Base-by-base conservation (phyloP, 2,888 invertebrate genomes). In the Sussaba pulchella region DNA sequence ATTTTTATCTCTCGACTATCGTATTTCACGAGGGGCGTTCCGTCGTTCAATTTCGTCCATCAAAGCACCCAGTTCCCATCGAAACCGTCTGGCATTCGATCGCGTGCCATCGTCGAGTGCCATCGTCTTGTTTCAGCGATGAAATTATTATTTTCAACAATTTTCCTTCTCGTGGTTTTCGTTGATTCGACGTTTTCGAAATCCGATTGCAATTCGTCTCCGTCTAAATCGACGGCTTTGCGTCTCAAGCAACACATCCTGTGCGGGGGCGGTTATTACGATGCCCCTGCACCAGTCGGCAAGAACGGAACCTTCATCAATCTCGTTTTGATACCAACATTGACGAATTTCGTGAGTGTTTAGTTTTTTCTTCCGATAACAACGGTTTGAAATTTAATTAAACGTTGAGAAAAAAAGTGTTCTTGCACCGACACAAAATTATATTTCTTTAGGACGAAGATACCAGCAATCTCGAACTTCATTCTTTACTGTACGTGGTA, bases 391-490 rank as follows among this genome's bases (percentile, higher is more conserved):
- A n/a, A n/a, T n/a, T n/a, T n/a, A n/a, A n/a, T n/a, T n/a, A n/a
- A n/a, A n/a, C n/a, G n/a, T n/a, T n/a, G n/a, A n/a, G n/a, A n/a
- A n/a, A n/a, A 8, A 24, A 43, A 43, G 41, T 43, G 21, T 14
- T n/a, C 10, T 39, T 21, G 41, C 24, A 41, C 21, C 52, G 52
- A 61, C n/a, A 41, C 21, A 19, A 6, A n/a, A n/a, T 61, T 61
- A 10, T 54, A 59, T 59, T 43, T 45, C 24, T 43, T 63, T 43
- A 63, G 63, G 24, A 63, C 26, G 63, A 63, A 43, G 14, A 9
- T 1, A 43, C 24, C n/a, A 9, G 24, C 24, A 63, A n/a, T 24
- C 63, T 63, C 1, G 63, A 63, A 41, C 41, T 63, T 45, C 43
- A 43, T 63, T 63, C 43, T 6, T 26, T 63, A 43, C 8, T 63